phyloP scores from a whole-genome alignment of 1,140 invertebrate species.

The Pseudomyrmex gracilis region DNA sequence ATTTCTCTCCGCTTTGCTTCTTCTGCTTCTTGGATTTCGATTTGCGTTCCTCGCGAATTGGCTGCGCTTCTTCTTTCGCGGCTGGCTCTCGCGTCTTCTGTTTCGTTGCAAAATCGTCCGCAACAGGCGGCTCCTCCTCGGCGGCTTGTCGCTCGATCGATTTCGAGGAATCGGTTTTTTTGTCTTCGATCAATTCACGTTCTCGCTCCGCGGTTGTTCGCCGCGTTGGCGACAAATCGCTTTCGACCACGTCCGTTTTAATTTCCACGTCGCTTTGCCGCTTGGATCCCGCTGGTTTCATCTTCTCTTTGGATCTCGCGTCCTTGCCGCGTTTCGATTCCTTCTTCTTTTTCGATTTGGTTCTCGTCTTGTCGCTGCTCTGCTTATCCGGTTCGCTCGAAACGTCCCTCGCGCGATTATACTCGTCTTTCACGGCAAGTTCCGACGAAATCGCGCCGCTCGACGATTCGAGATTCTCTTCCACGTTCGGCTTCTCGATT shows the following conservation, averaged over 20 bases:
- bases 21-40: conserved; percentile 31
- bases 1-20: conserved; percentile 49
- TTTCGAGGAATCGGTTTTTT: not conserved
- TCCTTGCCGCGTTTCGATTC: conserved; percentile 19
- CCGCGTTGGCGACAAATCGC: not conserved
- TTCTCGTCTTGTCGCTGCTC: not conserved
- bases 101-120: not conserved
- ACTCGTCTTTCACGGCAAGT: conserved; percentile 41
- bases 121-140: not conserved
- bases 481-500: not conserved
- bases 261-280: conserved; percentile 26
- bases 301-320: conserved; percentile 25
- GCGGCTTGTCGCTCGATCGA: not conserved
- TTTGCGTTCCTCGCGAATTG: conserved; percentile 39
- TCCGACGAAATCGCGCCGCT: not conserved
- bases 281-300: not conserved
- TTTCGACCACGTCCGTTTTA: not conserved
- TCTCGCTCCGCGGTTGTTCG: not conserved
- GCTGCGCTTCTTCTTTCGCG: not conserved
- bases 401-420: conserved; percentile 10
- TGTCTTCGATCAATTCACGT: not conserved
- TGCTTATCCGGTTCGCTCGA: conserved; percentile 8
- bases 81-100: not conserved
- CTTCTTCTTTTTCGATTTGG: conserved; percentile 29
- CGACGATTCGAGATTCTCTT: not conserved